A percentile compares a stretch with the other conserved stretches of the same genome.
These are phyloP conservation scores for Sebastes diaconus DNA, from an alignment of 2,797 vertebrate species.

Conservation along the genomic window DNA sequence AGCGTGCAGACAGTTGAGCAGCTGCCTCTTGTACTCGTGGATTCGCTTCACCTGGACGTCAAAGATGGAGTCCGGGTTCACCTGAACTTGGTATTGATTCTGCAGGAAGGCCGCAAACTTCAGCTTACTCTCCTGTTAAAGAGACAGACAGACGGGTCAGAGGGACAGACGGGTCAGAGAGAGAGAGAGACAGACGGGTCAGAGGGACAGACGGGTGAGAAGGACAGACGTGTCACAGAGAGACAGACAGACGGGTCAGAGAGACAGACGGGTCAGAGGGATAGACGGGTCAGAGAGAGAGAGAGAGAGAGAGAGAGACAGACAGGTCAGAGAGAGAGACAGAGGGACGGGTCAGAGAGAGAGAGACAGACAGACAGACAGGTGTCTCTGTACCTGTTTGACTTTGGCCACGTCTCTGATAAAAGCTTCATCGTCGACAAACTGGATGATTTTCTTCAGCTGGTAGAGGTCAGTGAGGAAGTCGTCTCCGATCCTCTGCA, in stretches of 20 bases:
- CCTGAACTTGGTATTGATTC: slow-evolving; percentile 85
- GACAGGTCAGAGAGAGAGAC: too few species aligned
- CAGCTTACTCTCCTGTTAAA: slow-evolving; percentile 87
- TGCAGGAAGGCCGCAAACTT: slow-evolving; percentile 89
- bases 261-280: too few species aligned
- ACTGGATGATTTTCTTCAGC: slow-evolving; percentile 83
- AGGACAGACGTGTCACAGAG: too few species aligned
- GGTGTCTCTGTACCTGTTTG: too few species aligned
- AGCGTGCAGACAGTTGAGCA: slow-evolving; percentile 90
- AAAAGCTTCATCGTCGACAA: slow-evolving; percentile 83
- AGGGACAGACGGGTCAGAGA: neutral
- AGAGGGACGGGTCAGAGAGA: too few species aligned
- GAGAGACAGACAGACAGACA: too few species aligned
- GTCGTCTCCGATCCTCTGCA: slow-evolving; percentile 87
- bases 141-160: neutral
- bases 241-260: neutral
- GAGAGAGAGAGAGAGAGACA: too few species aligned
- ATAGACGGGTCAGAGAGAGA: too few species aligned
- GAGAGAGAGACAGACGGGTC: neutral
- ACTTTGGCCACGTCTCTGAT: slow-evolving; percentile 82
- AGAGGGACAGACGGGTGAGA: too few species aligned
- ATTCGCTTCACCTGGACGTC: slow-evolving; percentile 93
- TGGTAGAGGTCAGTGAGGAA: slow-evolving; percentile 86
- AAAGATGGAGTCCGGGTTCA: slow-evolving; percentile 89
- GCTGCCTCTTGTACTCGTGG: slow-evolving; percentile 92